Percentiles rank a stretch among this genome's conserved stretches.
phyloP scores from a whole-genome alignment of 2,888 invertebrate species.

The Latrodectus hesperus region DNA sequence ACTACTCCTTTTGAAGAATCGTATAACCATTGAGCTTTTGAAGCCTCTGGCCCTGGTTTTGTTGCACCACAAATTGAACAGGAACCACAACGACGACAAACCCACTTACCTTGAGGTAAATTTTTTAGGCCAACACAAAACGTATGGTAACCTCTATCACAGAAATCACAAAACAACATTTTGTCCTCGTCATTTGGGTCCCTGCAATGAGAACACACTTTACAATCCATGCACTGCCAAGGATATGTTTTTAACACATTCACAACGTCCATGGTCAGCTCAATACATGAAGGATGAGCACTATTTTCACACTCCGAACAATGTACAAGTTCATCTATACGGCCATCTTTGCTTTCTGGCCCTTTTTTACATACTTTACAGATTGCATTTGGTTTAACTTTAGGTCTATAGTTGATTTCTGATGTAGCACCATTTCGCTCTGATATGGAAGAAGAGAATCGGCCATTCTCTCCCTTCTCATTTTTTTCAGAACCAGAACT shows the following conservation, averaged over 20 bases:
- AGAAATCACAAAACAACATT: constrained; percentile 95
- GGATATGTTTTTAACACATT: constrained; percentile 87
- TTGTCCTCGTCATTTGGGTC: constrained; percentile 89
- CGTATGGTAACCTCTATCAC: constrained; percentile 94
- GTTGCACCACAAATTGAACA: constrained; percentile 78
- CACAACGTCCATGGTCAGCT: constrained; percentile 87
- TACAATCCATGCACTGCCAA: constrained; percentile 96
- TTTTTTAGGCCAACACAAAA: constrained; percentile 88
- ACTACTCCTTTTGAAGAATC: constrained; percentile 21
- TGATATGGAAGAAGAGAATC: not conserved
- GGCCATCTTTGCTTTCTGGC: constrained; percentile 74
- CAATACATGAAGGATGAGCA: constrained; percentile 91
- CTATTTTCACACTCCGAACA: constrained; percentile 80
- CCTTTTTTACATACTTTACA: constrained; percentile 71
- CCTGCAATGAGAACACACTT: constrained; percentile 89
- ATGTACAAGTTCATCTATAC: constrained; percentile 78
- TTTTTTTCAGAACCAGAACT: constrained; percentile 68
- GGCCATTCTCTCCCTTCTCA: constrained; percentile 42
- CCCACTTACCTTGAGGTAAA: constrained; percentile 92
- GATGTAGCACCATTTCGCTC: constrained; percentile 17
- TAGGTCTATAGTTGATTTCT: constrained; percentile 53
- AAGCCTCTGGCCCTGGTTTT: constrained; percentile 74
- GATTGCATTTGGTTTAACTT: constrained; percentile 61
- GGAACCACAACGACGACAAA: constrained; percentile 86
- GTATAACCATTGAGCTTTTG: constrained; percentile 62